Evolutionary conservation across 2,113 vertebrate species (phyloP), one percentile per base, ranked within the genome.

Genomic region (Eulacestoma nigropectus): DNA sequence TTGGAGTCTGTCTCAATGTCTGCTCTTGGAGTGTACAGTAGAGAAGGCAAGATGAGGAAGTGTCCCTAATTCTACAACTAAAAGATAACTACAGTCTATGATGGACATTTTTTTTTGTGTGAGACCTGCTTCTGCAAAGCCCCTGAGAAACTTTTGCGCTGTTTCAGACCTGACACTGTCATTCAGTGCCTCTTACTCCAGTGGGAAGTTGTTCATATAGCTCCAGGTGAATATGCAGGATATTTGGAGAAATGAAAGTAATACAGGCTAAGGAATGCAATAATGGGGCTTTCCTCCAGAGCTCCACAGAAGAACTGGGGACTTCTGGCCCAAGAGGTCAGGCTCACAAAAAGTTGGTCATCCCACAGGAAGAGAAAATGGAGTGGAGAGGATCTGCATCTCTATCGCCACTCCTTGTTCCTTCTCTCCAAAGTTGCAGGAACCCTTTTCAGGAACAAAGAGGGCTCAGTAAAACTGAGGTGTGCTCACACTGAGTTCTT

Each of bases 1-100:
- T 25, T 77, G 10, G 81, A 63, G 29, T 33, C 42, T 81, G 14
- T 70, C 37, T 80, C 23, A 25, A 4, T 63, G 39, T 37, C 22
- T 52, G 8, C 33, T 8, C 11, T 50, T 86, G 30, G 44, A 17
- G 13, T 29, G 3, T 19, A 21, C 8, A 21, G 37, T 5, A 57
- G 9, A 77, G 19, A 64, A 82, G 63, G 6, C 16, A 79, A 73
- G 21, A 5, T 0, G 1, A 88, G 35, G 26, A 85, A 33, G 10
- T 0, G 0, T 74, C n/a, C 26, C 3, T 76, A 30, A 3, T 49
- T 62, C 22, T 57, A 59, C 7, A 32, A 1, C 8, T 7, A 7
- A 65, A 80, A 76, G 39, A 16, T 30, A 5, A 4, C 11, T 39
- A 2, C 18, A 53, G 15, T 23, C 35, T 60, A 10, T 16, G 19